Percentiles rank a stretch among this genome's conserved stretches.
These are phyloP conservation scores for Cantharis rustica DNA, from an alignment of 2,888 invertebrate species.

Conservation along the genomic window DNA sequence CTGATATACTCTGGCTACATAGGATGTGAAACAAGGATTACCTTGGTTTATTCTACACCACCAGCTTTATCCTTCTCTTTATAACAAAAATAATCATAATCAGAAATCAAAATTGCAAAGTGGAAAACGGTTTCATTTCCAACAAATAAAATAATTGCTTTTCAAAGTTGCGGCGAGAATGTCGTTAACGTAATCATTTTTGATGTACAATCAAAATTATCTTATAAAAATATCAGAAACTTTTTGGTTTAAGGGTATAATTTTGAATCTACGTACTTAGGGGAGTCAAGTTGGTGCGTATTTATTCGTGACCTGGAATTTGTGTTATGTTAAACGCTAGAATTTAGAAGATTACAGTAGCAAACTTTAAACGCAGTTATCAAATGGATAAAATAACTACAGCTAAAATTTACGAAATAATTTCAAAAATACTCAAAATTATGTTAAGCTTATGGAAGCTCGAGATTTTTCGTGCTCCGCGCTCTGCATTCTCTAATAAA, in stretches of 20 bases:
- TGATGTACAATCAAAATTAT: not conserved
- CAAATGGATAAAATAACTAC: not conserved
- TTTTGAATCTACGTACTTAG: not conserved
- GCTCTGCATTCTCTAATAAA: not conserved
- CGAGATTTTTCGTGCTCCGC: not conserved
- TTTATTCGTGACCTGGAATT: not conserved
- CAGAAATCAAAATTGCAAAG: not conserved
- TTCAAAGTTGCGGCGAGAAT: constrained; percentile 2
- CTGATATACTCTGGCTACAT: constrained; percentile 23
- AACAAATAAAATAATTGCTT: constrained; percentile 13
- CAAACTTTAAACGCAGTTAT: not conserved
- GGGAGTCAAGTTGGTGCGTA: not conserved
- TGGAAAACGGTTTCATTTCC: not conserved
- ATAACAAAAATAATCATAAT: constrained; percentile 7
- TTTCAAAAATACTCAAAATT: not conserved
- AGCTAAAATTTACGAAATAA: not conserved
- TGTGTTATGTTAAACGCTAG: not conserved
- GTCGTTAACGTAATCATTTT: not conserved
- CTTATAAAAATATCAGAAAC: not conserved
- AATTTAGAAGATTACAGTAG: not conserved
- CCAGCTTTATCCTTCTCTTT: constrained; percentile 19
- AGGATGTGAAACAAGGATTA: constrained; percentile 27
- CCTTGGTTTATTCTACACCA: constrained; percentile 21
- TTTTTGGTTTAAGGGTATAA: not conserved
- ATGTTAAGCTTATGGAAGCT: not conserved